A percentile compares a stretch with the other conserved stretches of the same genome.
Conservation (phyloP, 2,888 invertebrate genomes). For the Lymantria monacha region DNA sequence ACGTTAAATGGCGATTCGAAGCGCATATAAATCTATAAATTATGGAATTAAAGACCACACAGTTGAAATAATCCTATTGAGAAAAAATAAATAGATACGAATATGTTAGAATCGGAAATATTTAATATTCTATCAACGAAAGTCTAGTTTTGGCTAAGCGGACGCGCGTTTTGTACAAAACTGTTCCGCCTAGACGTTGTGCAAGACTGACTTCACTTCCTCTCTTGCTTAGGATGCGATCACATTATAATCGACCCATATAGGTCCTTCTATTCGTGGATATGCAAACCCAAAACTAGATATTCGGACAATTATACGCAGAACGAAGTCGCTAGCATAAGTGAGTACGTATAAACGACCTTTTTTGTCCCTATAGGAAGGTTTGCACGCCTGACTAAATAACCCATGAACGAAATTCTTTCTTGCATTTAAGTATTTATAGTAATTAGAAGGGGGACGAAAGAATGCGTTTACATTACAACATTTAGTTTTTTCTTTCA, state of each 20-base stretch:
- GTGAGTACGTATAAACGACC: neutral
- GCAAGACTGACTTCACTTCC: constrained; percentile 11
- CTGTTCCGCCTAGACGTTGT: constrained; percentile 24
- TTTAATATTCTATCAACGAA: constrained; percentile 40
- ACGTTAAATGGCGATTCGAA: constrained; percentile 2
- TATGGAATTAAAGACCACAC: constrained; percentile 2
- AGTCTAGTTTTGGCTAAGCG: constrained; percentile 48
- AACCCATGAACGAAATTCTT: constrained; percentile 6
- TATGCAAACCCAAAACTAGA: no score
- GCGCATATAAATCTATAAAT: constrained; percentile 5
- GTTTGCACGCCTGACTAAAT: constrained; percentile 11
- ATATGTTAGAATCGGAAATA: constrained; percentile 33
- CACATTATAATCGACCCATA: no score
- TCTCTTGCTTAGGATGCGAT: neutral
- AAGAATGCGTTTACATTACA: constrained; percentile 8
- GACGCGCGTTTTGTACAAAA: constrained; percentile 35
- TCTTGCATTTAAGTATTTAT: constrained; percentile 8
- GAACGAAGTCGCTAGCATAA: neutral
- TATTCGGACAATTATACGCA: no score
- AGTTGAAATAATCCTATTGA: constrained; percentile 3
- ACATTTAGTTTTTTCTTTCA: constrained; percentile 4
- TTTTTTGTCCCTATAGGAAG: constrained; percentile 7
- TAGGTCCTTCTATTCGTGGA: no score
- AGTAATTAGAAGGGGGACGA: constrained; percentile 9
- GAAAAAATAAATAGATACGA: constrained; percentile 12